phyloP scores from a whole-genome alignment of 2,888 invertebrate genomes.

The Dorcus parallelipipedus region DNA sequence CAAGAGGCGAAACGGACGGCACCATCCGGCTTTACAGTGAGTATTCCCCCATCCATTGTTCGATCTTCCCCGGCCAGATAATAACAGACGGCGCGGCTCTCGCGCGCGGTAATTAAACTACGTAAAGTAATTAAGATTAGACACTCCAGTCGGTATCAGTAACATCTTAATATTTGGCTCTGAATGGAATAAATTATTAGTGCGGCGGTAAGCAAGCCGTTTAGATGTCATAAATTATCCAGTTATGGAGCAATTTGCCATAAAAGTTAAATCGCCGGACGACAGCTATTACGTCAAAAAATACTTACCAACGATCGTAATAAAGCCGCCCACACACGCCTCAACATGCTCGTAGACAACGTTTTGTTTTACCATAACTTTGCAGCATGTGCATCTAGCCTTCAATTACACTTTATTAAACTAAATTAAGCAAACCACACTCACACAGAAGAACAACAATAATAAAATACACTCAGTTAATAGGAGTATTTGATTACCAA shows the following conservation, averaged over 20 bases:
- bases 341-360: too few relatives aligned
- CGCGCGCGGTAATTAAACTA: constrained; percentile 40
- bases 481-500: too few relatives aligned
- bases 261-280: constrained; percentile 35
- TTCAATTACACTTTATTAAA: too few relatives aligned
- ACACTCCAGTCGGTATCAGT: constrained; percentile 40
- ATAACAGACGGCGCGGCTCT: constrained; percentile 38
- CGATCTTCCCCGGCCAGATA: constrained; percentile 32
- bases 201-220: constrained; percentile 37
- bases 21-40: constrained; percentile 85
- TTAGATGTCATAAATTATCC: constrained; percentile 40
- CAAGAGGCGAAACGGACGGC: constrained; percentile 86
- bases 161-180: constrained; percentile 43
- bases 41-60: constrained; percentile 45
- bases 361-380: too few relatives aligned
- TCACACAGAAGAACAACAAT: too few relatives aligned
- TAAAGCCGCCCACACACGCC: too few relatives aligned
- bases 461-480: too few relatives aligned
- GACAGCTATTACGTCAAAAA: not conserved
- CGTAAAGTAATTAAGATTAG: constrained; percentile 45
- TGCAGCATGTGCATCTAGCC: too few relatives aligned
- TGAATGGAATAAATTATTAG: constrained; percentile 45
- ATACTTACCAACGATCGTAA: too few relatives aligned
- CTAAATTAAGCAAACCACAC: too few relatives aligned
- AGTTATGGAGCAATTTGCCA: constrained; percentile 34